These are phyloP conservation scores for Aphaenogaster ashmeadi DNA, from an alignment of 1,140 invertebrate genomes.

Conservation along the genomic window DNA sequence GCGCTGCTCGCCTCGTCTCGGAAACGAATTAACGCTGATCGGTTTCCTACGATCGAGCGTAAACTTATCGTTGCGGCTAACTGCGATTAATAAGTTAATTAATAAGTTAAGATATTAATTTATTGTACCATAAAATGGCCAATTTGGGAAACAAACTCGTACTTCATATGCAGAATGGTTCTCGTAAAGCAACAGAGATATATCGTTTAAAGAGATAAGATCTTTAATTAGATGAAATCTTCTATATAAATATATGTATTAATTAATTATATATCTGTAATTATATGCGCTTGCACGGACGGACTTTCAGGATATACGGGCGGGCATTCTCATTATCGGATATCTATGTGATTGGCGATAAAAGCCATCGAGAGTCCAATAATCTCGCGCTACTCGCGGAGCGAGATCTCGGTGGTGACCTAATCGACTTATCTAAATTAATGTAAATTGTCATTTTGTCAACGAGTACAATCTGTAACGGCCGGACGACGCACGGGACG, in stretches of 20 bases:
- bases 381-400: constrained; percentile 28
- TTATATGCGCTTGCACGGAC: neutral
- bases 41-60: constrained; percentile 31
- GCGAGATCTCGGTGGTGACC: constrained; percentile 36
- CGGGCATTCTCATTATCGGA: constrained; percentile 13
- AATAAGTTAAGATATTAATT: constrained; percentile 8
- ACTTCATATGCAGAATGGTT: neutral
- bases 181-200: constrained; percentile 16
- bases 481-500: too few species aligned
- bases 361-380: constrained; percentile 36
- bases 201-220: constrained; percentile 4
- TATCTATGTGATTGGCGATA: constrained; percentile 32
- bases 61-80: neutral
- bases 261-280: constrained; percentile 17
- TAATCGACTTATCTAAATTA: constrained; percentile 75
- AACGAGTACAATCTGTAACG: constrained; percentile 69
- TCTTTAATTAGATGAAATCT: constrained; percentile 6
- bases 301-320: neutral
- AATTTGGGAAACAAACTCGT: neutral
- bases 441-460: constrained; percentile 81
- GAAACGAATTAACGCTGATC: constrained; percentile 72
- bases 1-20: constrained; percentile 57
- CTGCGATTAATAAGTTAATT: constrained; percentile 11
- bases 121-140: neutral
- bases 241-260: neutral